These are phyloP conservation scores for Sylvilagus bachmani DNA, from an alignment of 2,113 vertebrate genomes.

Conservation along the genomic window DNA sequence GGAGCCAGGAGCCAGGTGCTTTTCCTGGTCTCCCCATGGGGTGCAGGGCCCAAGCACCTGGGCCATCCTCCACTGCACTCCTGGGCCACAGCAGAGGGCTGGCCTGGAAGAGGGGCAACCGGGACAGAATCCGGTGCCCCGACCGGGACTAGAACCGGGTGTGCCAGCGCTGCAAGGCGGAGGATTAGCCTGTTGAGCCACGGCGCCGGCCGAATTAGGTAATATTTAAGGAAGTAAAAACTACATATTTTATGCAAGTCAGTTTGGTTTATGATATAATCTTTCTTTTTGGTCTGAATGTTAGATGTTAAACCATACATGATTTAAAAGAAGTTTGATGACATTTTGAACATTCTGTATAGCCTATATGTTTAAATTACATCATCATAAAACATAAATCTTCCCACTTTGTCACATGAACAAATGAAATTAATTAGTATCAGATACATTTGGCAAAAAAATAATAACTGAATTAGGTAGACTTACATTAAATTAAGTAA, in stretches of 20 bases:
- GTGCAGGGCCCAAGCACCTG: no score
- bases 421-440: neutral
- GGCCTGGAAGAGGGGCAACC: no score
- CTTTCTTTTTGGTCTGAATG: neutral
- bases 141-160: no score
- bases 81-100: no score
- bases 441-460: neutral
- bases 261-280: neutral
- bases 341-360: neutral
- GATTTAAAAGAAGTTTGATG: neutral
- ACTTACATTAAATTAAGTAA: neutral
- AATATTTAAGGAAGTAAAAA: neutral
- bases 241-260: neutral
- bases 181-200: no score
- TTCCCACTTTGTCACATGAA: neutral
- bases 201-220: no score
- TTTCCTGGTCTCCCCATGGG: no score
- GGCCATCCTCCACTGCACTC: no score
- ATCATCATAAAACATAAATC: neutral
- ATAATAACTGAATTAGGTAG: neutral
- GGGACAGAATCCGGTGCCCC: no score
- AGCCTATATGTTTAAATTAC: neutral
- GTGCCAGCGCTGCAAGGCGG: no score
- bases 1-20: no score
- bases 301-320: neutral